A percentile compares a stretch with the other conserved stretches of the same genome.
Conservation (phyloP, 2,113 vertebrate species). For the Pycnonotus jocosus region DNA sequence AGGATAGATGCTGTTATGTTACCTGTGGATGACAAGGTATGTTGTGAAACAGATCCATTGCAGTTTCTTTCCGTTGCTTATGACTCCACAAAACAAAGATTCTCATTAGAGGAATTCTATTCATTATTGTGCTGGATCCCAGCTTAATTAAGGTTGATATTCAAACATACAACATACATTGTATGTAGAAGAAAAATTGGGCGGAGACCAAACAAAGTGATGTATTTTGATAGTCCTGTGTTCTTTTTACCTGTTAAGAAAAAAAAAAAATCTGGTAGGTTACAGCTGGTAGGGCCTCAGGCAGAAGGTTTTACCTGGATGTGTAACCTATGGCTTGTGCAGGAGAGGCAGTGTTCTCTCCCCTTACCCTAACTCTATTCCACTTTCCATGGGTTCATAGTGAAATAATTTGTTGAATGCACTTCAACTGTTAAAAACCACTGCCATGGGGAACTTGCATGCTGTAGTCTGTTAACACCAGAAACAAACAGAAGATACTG, state of each 20-base stretch:
- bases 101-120: not conserved
- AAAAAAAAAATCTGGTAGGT: not conserved
- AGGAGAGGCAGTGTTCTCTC: not conserved
- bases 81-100: not conserved
- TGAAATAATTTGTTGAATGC: not conserved
- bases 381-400: fast-evolving
- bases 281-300: not conserved
- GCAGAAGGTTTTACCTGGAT: not conserved
- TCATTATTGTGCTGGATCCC: not conserved
- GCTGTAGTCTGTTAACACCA: not conserved
- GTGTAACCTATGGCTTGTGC: not conserved
- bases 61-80: not conserved
- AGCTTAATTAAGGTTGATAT: not conserved
- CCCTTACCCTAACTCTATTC: not conserved
- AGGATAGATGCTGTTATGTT: not conserved
- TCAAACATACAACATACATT: fast-evolving
- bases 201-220: not conserved
- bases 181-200: not conserved
- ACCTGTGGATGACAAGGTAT: not conserved
- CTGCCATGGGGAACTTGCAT: not conserved
- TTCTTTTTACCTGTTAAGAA: not conserved
- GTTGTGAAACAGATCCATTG: not conserved
- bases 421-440: not conserved
- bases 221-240: not conserved
- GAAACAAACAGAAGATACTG: not conserved